phyloP scores from a whole-genome alignment of 2,797 vertebrate species.

The Acanthurus lineatus region DNA sequence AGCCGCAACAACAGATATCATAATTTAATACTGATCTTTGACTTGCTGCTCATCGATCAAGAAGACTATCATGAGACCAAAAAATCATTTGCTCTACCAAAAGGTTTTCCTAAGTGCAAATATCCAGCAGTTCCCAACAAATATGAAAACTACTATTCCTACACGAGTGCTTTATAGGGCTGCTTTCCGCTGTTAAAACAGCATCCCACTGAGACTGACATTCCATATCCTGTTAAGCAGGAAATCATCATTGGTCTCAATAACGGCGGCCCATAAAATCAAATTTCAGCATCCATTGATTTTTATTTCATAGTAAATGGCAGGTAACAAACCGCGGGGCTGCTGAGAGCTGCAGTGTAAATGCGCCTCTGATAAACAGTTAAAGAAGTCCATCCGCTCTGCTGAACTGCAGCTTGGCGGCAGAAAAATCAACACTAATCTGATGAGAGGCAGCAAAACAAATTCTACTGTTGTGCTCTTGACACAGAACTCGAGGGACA shows the following conservation, averaged over 20 bases:
- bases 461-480: constrained; percentile 87
- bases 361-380: constrained; percentile 86
- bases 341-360: constrained; percentile 80
- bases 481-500: constrained; percentile 69
- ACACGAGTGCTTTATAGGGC: constrained; percentile 9
- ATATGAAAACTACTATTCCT: constrained; percentile 31
- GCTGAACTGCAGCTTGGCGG: constrained; percentile 85
- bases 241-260: constrained; percentile 78
- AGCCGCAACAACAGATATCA: constrained; percentile 38
- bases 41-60: constrained; percentile 47
- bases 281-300: constrained; percentile 84
- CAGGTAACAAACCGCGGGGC: constrained; percentile 84
- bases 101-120: constrained; percentile 47
- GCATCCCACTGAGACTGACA: constrained; percentile 66
- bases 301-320: constrained; percentile 89
- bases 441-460: constrained; percentile 91
- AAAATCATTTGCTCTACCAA: constrained; percentile 36
- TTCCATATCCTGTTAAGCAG: constrained; percentile 75
- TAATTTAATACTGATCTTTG: constrained; percentile 47
- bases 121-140: constrained; percentile 26
- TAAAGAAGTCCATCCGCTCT: constrained; percentile 89
- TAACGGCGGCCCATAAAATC: constrained; percentile 77
- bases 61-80: constrained; percentile 35
- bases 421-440: constrained; percentile 95
- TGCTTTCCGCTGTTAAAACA: constrained; percentile 26